phyloP scores from a whole-genome alignment of 2,888 invertebrate species.

The Dermolepida albohirtum region DNA sequence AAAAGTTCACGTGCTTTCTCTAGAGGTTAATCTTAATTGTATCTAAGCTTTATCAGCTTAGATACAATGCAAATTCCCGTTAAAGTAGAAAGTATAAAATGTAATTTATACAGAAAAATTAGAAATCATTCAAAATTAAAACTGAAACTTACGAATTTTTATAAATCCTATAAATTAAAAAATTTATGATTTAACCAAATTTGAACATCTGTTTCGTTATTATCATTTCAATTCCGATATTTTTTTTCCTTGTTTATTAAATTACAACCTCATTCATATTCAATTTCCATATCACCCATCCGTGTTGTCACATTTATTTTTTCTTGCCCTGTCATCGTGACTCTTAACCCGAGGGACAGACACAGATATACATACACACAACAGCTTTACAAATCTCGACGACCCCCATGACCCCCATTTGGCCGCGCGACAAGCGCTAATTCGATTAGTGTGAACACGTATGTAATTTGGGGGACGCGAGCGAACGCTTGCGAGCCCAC shows the following conservation, averaged over 20 bases:
- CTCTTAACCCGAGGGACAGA: not conserved
- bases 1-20: too few species aligned
- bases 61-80: too few species aligned
- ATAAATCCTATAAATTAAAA: too few species aligned
- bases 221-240: too few species aligned
- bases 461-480: constrained; percentile 41
- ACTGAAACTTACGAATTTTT: too few species aligned
- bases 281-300: constrained; percentile 10
- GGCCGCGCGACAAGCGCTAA: constrained; percentile 42
- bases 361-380: not conserved
- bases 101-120: too few species aligned
- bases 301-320: constrained; percentile 7
- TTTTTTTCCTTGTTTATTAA: not conserved
- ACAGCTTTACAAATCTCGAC: not conserved
- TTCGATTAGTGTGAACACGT: constrained; percentile 47
- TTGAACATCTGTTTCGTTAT: too few species aligned
- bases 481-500: constrained; percentile 40
- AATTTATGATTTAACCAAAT: too few species aligned
- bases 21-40: too few species aligned
- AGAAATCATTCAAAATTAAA: too few species aligned
- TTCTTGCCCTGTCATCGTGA: constrained; percentile 24
- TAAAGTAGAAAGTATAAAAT: too few species aligned
- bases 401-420: constrained; percentile 8
- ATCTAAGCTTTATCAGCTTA: too few species aligned
- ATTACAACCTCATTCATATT: constrained; percentile 28